Base-by-base conservation (phyloP, 2,888 invertebrate genomes). In the Caenorhabditis sinica region DNA sequence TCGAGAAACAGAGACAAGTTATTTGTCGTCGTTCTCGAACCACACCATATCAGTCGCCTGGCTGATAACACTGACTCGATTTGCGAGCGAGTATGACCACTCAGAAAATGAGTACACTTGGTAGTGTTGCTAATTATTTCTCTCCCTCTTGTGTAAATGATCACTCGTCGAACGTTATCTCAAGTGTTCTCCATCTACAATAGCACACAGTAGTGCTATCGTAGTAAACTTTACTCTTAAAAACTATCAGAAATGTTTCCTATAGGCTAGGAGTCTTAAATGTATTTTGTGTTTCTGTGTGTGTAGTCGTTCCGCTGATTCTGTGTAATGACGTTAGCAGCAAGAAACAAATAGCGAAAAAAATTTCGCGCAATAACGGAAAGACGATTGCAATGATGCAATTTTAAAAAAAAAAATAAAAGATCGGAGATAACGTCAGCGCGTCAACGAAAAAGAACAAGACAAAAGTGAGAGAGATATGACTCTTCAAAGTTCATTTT, bases 21-120 rank as follows among this genome's bases (percentile, higher is more conserved):
- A 79, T 79, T n/a, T 72, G 61, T 65, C 53, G 79, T 79, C 53
- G 79, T 65, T 65, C 80, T 66, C 72, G 72, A 80, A 72, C 36
- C 80, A 80, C 71, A 79, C 72, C 72, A 80, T 80, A 66, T 33
- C 28, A 33, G 58, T 72, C 53, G 25, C n/a, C 17, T 30, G 13
- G 25, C 80, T 65, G 72, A 80, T 72, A 80, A 80, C 33, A 45
- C n/a, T 63, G 63, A 49, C 43, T 72, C 66, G 72, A 65, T 71
- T 49, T 20, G 49, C 20, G 49, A 15, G 53, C 60, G 53, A 69
- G 36, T 69, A 43, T 20, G 33, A 53, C 69, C 71, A 71, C 79
- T 79, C 79, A 79, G 79, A 53, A 77, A 69, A 77, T 77, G 69
- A 79, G 71, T 71, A 79, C 71, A 72, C 63, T 63, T 43, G 40